Evolutionary conservation across 2,888 invertebrate genomes (phyloP), one percentile per base, ranked within the genome.

Genomic region (Brachyopa scutellaris): DNA sequence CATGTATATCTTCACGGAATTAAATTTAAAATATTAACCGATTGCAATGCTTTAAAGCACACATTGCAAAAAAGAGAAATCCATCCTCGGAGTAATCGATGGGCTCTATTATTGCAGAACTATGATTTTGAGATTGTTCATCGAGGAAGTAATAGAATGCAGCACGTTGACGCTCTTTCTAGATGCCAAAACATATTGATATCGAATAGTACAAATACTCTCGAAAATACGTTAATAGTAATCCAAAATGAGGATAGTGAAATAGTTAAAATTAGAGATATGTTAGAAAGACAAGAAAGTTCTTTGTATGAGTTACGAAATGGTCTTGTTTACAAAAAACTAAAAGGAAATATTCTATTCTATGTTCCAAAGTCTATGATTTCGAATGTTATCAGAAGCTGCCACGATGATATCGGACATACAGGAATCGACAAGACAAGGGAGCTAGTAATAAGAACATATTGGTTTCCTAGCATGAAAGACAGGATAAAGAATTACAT

Each of bases 341-440:
- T 49, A 8, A 49, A 26, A 13, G 49, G 11, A n/a, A 13, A 49
- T 26, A 49, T 49, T n/a, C 26, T 49, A 29, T 49, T 49, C 26
- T 49, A 49, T 26, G 29, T 49, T 7, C 49, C 45, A 6, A 3
- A 45, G 19, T 17, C 45, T 19, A 19, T 45, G 45, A 45, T 45
- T 45, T 19, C 6, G 45, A 45, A 17, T 45, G 45, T 45, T 13
- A n/a, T n/a, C n/a, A n/a, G n/a, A n/a, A n/a, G n/a, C n/a, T n/a
- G n/a, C n/a, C n/a, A n/a, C n/a, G n/a, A n/a, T n/a, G n/a, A n/a
- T n/a, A n/a, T n/a, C n/a, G n/a, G n/a, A n/a, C n/a, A n/a, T n/a
- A 13, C 21, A 19, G 55, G 55, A 9, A 19, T 55, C 13, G 55
- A 55, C 21, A 55, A 55, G 36, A 55, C 55, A 7, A 15, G 11